phyloP scores from a whole-genome alignment of 1,140 invertebrate species.

The Philaenus spumarius region DNA sequence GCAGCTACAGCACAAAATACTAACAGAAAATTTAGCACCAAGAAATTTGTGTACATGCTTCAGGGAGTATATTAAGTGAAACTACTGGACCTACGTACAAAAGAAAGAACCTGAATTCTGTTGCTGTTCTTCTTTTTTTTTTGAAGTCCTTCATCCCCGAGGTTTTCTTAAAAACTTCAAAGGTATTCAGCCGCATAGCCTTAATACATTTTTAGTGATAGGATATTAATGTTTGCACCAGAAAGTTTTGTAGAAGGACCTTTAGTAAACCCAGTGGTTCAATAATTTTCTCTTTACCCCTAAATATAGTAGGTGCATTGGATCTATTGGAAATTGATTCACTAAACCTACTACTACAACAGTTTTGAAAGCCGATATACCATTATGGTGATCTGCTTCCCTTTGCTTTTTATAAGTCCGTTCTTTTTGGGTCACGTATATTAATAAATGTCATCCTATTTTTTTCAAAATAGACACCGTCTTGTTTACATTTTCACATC shows the following conservation, averaged over 20 bases:
- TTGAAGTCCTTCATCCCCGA: constrained; percentile 28
- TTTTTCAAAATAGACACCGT: too few species aligned
- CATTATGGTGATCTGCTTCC: background rate
- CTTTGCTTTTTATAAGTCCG: background rate
- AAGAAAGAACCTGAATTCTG: constrained; percentile 38
- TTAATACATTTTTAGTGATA: background rate
- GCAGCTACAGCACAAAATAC: too few species aligned
- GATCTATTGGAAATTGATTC: background rate
- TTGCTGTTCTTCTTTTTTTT: constrained; percentile 39
- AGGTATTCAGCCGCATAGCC: background rate
- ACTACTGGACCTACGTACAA: constrained; percentile 36
- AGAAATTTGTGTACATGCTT: constrained; percentile 7
- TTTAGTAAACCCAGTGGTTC: too few species aligned
- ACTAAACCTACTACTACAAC: background rate
- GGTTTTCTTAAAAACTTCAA: constrained; percentile 36
- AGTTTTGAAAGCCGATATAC: background rate
- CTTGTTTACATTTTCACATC: background rate
- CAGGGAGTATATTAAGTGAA: constrained; percentile 12
- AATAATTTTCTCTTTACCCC: background rate
- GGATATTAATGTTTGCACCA: background rate
- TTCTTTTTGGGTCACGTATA: background rate
- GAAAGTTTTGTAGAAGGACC: too few species aligned
- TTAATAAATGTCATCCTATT: background rate
- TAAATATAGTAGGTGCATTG: background rate
- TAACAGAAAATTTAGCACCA: constrained; percentile 30